A percentile compares a stretch with the other conserved stretches of the same genome.
Conservation (phyloP, 2,113 vertebrate species). For the Corvus moneduloides region DNA sequence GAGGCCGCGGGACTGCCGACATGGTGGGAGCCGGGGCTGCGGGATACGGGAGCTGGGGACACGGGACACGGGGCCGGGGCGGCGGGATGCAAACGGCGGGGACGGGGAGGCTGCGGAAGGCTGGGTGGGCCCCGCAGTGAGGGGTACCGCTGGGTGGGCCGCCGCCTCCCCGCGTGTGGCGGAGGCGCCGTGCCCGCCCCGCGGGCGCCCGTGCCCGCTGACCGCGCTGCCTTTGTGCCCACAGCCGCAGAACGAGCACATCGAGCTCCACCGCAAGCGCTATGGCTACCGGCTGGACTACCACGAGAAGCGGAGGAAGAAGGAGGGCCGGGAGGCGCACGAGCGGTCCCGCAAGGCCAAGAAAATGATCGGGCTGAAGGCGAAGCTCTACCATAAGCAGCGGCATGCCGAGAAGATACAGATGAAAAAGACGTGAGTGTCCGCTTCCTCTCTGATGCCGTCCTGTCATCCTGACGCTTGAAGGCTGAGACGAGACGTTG, state of each 20-base stretch:
- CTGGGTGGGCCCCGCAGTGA: neutral
- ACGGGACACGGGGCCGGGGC: neutral
- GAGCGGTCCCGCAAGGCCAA: conserved; percentile 92
- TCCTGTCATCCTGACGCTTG: rapidly evolving
- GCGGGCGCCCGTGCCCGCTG: neutral
- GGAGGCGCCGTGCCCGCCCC: neutral
- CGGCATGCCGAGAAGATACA: conserved; percentile 97
- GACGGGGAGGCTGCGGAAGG: neutral
- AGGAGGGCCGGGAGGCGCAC: conserved; percentile 93
- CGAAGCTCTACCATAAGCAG: conserved; percentile 97
- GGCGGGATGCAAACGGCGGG: neutral
- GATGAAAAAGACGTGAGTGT: conserved; percentile 98
- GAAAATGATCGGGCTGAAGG: conserved; percentile 96
- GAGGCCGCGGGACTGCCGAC: neutral
- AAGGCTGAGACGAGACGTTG: rapidly evolving
- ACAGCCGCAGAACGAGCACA: conserved; percentile 96
- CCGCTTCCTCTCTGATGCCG: rapidly evolving
- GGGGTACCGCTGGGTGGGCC: no score
- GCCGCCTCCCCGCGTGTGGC: neutral
- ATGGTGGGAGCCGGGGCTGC: neutral
- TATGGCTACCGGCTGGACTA: conserved; percentile 95
- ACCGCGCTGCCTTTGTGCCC: neutral
- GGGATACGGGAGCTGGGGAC: neutral
- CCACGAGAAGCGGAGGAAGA: conserved; percentile 94
- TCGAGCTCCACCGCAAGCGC: conserved; percentile 94